Base-by-base conservation (phyloP, 2,113 vertebrate species). In the Fukomys damarensis region DNA sequence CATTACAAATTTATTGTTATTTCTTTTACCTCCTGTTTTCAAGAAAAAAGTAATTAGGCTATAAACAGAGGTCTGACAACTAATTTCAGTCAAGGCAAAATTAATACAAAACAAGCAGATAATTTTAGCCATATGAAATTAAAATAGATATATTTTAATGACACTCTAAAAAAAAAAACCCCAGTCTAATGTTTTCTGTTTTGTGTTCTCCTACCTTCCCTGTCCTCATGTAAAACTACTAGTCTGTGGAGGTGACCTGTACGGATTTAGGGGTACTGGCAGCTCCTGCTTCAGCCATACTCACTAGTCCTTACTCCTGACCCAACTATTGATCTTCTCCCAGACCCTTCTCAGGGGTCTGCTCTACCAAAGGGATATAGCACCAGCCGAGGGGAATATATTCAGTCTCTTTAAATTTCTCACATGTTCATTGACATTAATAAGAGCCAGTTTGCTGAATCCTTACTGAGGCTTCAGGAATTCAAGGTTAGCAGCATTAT, bases 1-100 rank as follows among this genome's bases (percentile, higher is more conserved):
- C 74, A 70, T 96, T 95, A 94, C 35, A 89, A 89, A 97, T 97
- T 95, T 98, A 98, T 94, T 98, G 87, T 98, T 98, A 94, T 96
- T 98, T 94, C 95, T 98, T 97, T 97, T 97, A 92, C 87, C 92
- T 97, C 46, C 74, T 43, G 93, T 19, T 93, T 95, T 24, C 3
- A 77, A 91, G 65, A 91, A 91, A 98, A 98, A 98, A 70, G 97
- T 98, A 99, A 98, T 98, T 98, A 98, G 97, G 93, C 97, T 96
- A 98, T 98, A 99, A 98, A 98, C 98, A 98, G 98, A 98, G 87
- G 89, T 94, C 98, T 98, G 98, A 98, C 98, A 99, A 98, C 98
- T 98, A 98, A 98, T 98, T 98, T 98, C 97, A 97, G 97, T 97
- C 96, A 98, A 96, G 92, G 88, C 86, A 98, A 98, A 98, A 98